Conservation (phyloP, 2,113 vertebrate species). For the Rhineura floridana region DNA sequence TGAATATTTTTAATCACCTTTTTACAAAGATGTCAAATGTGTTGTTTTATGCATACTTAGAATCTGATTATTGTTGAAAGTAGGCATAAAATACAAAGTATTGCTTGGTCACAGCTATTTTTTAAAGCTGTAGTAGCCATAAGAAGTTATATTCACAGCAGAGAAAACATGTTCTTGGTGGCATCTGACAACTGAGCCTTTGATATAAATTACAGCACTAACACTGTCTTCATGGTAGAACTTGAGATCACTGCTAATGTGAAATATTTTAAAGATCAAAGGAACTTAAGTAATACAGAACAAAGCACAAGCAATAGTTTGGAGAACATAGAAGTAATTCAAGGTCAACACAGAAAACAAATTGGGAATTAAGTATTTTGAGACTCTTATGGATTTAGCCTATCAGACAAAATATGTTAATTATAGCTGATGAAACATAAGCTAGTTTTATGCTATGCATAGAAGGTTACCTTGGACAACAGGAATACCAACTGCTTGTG, state of each 20-base stretch:
- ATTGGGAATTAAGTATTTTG: not conserved
- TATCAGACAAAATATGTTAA: not conserved
- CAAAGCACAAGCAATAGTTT: not conserved
- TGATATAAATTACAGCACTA: not conserved
- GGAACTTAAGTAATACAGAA: not conserved
- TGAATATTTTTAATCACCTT: not conserved
- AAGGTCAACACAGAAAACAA: not conserved
- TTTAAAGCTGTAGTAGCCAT: not conserved
- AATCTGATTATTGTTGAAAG: not conserved
- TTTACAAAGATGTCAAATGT: not conserved
- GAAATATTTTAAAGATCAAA: not conserved
- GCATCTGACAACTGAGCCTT: not conserved
- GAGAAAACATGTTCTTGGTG: not conserved
- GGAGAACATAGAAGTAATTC: not conserved
- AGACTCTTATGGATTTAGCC: not conserved
- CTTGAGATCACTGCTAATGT: no score
- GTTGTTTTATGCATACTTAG: not conserved
- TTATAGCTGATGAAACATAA: no score
- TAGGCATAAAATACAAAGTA: not conserved
- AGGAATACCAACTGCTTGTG: not conserved
- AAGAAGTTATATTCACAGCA: not conserved
- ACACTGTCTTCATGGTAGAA: not conserved
- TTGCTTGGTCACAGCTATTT: not conserved
- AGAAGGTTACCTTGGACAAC: not conserved
- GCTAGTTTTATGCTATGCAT: not conserved